These are phyloP conservation scores for Schizaphis graminum DNA, from an alignment of 2,888 invertebrate genomes.

Conservation along the genomic window DNA sequence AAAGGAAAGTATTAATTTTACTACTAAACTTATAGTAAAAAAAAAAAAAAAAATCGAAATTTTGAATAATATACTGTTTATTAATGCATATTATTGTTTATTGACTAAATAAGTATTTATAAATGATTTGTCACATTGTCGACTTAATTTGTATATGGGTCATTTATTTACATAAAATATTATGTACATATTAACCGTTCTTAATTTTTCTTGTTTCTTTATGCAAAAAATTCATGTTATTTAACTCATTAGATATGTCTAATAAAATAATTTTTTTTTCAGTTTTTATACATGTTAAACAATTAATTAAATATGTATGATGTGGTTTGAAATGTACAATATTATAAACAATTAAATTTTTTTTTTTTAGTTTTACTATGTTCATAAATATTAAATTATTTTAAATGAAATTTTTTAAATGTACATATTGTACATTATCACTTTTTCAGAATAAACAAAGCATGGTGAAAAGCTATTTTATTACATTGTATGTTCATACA, in stretches of 20 bases:
- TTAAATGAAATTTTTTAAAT: background rate
- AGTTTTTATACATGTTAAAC: background rate
- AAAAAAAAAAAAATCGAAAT: background rate
- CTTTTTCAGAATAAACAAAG: background rate
- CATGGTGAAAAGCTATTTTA: background rate
- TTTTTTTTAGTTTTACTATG: background rate
- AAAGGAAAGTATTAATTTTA: background rate
- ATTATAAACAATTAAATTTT: background rate
- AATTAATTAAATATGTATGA: background rate
- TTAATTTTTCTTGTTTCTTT: background rate
- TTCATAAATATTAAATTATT: background rate
- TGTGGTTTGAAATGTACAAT: background rate
- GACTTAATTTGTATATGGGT: background rate
- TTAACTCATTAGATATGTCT: too few species aligned
- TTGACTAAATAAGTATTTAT: background rate
- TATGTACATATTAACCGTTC: background rate
- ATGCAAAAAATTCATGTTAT: background rate
- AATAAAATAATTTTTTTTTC: background rate
- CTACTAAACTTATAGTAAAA: too few species aligned
- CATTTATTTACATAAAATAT: background rate
- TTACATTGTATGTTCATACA: constrained; percentile 1
- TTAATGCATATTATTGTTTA: background rate
- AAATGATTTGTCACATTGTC: background rate
- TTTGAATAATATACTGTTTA: background rate
- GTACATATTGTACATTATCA: background rate